Percentiles rank a stretch among this genome's conserved stretches.
phyloP scores from a whole-genome alignment of 2,888 invertebrate species.

The Ferrisia virgata region DNA sequence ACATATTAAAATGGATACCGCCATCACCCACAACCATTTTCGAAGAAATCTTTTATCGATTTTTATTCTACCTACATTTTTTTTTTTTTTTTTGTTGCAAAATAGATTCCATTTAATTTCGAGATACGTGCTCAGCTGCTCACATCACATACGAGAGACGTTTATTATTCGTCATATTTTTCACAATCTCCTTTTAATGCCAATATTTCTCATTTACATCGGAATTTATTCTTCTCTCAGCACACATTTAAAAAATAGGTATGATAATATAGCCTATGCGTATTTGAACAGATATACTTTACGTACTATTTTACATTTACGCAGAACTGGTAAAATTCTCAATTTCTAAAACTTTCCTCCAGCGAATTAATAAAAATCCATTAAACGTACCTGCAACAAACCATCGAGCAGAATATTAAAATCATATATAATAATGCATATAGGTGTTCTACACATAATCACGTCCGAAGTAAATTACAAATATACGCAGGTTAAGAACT shows the following conservation, averaged over 20 bases:
- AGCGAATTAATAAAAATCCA: conserved; percentile 13
- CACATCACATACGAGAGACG: no score
- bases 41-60: neutral
- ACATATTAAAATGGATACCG: neutral
- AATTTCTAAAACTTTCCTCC: neutral
- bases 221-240: neutral
- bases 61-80: neutral
- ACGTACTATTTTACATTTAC: no score
- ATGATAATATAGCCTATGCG: neutral
- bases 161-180: neutral
- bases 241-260: neutral
- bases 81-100: neutral
- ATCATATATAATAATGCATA: no score
- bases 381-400: conserved; percentile 5
- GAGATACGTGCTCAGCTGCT: no score
- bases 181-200: neutral
- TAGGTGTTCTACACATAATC: neutral
- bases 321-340: neutral
- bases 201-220: neutral
- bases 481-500: neutral
- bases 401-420: neutral
- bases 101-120: neutral
- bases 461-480: conserved; percentile 1
- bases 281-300: no score
- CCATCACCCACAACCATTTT: neutral